phyloP scores from a whole-genome alignment of 2,113 vertebrate genomes.

The Atrichornis clamosus region DNA sequence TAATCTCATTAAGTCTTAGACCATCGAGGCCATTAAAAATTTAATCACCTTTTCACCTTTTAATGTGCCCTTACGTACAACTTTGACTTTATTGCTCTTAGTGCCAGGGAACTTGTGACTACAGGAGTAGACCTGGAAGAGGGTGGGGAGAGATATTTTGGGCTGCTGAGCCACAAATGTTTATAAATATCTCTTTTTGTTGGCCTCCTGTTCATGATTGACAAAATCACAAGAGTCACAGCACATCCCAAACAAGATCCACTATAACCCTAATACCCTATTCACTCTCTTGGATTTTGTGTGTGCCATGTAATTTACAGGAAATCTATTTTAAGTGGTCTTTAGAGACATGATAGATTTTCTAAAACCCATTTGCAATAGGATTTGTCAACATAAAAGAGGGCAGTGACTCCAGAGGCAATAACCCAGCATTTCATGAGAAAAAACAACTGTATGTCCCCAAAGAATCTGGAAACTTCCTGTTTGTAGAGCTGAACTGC shows the following conservation, averaged over 20 bases:
- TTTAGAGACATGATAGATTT: background rate
- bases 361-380: conserved; percentile 7
- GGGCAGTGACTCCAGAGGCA: background rate
- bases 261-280: background rate
- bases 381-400: conserved; percentile 20
- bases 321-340: conserved; percentile 3
- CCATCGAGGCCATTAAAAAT: background rate
- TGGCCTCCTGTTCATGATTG: background rate
- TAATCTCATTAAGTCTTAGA: background rate
- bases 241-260: background rate
- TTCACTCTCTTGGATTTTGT: background rate
- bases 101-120: background rate
- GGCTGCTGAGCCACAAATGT: background rate
- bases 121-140: background rate
- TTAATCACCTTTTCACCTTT: conserved; percentile 23
- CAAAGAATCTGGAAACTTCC: conserved; percentile 11
- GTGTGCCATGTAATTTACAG: background rate
- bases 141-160: background rate
- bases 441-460: background rate
- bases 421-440: background rate
- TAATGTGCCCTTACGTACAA: background rate
- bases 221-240: background rate
- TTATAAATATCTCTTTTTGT: conserved; percentile 17
- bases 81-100: background rate
- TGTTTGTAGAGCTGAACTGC: background rate